Conservation (phyloP, 2,113 vertebrate genomes). For the Tyto alba region DNA sequence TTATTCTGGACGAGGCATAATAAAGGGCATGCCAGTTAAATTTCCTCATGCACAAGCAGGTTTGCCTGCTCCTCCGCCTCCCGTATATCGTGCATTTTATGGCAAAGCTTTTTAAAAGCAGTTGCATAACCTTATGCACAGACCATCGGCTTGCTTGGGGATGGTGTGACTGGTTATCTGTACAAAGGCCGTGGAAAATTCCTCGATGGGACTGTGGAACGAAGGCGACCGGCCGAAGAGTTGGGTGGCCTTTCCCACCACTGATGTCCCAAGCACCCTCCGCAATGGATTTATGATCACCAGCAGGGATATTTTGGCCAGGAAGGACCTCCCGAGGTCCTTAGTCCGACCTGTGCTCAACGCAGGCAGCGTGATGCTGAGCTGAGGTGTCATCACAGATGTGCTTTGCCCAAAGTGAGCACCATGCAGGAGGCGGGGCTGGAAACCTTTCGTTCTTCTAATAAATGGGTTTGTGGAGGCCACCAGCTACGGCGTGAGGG, state of each 20-base stretch:
- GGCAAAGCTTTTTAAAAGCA: neutral
- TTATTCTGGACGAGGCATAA: neutral
- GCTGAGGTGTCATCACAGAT: rapidly evolving
- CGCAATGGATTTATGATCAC: neutral
- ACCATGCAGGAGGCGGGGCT: neutral
- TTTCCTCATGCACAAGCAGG: neutral
- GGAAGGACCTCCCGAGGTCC: neutral
- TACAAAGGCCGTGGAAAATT: neutral
- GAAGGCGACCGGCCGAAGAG: rapidly evolving
- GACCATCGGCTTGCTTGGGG: neutral
- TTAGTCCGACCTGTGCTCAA: rapidly evolving
- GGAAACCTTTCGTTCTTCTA: neutral
- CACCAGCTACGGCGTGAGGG: neutral
- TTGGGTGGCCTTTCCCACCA: rapidly evolving
- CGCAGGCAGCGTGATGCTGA: rapidly evolving
- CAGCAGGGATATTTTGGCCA: neutral
- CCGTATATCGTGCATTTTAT: neutral
- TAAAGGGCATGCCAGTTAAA: neutral
- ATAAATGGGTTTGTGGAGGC: neutral
- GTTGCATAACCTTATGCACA: neutral
- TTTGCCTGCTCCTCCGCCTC: neutral
- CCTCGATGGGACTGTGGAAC: neutral
- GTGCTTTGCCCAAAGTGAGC: neutral
- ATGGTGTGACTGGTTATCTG: rapidly evolving
- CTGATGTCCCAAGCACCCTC: neutral